phyloP scores from a whole-genome alignment of 2,113 vertebrate genomes.

The Oreocharis arfaki region DNA sequence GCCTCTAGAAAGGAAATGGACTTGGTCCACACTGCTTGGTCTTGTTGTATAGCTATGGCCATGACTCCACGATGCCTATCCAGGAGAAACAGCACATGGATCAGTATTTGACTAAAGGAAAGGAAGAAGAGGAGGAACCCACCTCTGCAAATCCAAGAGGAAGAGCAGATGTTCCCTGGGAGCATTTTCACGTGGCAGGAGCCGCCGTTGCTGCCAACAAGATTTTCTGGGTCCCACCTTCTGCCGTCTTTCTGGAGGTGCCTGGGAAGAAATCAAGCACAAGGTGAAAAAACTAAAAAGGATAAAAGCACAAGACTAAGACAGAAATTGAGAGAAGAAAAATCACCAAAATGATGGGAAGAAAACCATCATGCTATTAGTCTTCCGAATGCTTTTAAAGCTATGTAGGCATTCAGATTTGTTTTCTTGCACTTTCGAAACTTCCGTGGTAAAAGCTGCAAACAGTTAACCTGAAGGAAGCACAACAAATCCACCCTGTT shows the following conservation, averaged over 20 bases:
- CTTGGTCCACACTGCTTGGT: accelerated
- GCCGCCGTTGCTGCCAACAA: accelerated
- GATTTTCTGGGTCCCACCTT: neutral
- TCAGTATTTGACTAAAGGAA: neutral
- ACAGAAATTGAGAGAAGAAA: neutral
- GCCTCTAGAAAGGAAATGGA: neutral
- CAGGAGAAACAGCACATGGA: neutral
- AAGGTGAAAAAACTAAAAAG: neutral
- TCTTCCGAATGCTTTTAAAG: neutral
- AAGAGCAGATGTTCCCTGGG: neutral
- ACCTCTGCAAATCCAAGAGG: neutral
- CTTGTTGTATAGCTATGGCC: neutral
- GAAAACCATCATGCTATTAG: neutral
- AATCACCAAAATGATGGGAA: neutral
- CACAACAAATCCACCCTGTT: neutral
- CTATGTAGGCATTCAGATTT: neutral
- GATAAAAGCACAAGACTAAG: neutral
- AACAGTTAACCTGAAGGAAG: neutral
- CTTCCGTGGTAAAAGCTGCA: neutral
- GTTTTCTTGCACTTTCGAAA: neutral
- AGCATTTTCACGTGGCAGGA: neutral
- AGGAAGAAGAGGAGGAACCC: neutral
- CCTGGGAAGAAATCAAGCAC: neutral
- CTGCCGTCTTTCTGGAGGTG: accelerated
- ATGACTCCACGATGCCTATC: accelerated